Percentiles rank a stretch among this genome's conserved stretches.
Evolutionary conservation across 2,113 vertebrate genomes (phyloP).

Genomic region (Melanerpes formicivorus): DNA sequence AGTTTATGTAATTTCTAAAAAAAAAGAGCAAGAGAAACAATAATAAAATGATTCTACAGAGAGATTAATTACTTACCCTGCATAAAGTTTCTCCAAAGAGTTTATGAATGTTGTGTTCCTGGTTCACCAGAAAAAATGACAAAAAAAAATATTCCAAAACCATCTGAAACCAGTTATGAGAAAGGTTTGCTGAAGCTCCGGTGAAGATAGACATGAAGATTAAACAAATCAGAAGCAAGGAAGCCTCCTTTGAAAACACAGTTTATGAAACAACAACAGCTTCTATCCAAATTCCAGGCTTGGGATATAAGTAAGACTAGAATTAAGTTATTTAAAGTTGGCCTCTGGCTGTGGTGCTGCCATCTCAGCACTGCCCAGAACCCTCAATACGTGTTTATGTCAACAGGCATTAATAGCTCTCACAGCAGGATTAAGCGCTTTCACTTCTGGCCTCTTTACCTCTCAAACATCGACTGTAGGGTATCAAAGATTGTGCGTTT

Average conservation of each 20-base stretch:
- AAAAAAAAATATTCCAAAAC: constrained; percentile 14
- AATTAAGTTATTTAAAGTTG: not conserved
- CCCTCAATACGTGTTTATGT: not conserved
- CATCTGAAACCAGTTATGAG: not conserved
- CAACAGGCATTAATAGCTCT: constrained; percentile 3
- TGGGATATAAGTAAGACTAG: not conserved
- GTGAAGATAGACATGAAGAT: not conserved
- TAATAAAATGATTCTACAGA: not conserved
- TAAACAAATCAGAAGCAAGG: not conserved
- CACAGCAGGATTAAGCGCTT: not conserved
- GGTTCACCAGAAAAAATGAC: not conserved
- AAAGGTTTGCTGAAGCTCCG: not conserved
- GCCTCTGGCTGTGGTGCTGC: not conserved
- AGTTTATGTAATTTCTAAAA: not conserved
- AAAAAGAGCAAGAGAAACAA: not conserved
- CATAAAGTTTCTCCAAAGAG: not conserved
- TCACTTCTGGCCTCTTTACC: not conserved
- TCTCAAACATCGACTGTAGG: not conserved
- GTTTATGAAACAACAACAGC: not conserved
- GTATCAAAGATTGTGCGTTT: not conserved
- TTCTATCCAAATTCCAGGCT: not conserved
- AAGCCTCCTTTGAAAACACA: not conserved
- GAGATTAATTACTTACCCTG: not conserved
- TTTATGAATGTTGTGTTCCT: not conserved
- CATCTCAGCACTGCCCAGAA: not conserved